phyloP scores from a whole-genome alignment of 2,113 vertebrate genomes.

The Rhinoptilus africanus region DNA sequence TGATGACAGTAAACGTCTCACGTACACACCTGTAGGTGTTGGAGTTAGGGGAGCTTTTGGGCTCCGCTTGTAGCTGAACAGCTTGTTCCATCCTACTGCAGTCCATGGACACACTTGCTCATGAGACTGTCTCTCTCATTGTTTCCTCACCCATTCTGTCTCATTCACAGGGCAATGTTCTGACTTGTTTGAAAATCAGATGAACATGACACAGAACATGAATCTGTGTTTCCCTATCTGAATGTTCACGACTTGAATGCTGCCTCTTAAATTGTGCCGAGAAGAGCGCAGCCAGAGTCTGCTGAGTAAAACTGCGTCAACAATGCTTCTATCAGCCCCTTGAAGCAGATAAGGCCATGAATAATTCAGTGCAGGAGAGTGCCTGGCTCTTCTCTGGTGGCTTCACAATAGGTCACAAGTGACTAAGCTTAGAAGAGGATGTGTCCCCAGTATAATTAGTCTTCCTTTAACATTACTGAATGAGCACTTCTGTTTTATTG shows the following conservation, averaged over 20 bases:
- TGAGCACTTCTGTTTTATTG: conserved; percentile 66
- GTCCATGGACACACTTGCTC: neutral
- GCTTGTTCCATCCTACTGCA: neutral
- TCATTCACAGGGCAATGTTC: neutral
- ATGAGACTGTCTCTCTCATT: neutral
- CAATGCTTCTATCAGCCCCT: neutral
- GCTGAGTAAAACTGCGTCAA: conserved; percentile 2
- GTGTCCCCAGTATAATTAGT: conserved; percentile 61
- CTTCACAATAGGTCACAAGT: conserved; percentile 45
- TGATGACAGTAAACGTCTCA: neutral
- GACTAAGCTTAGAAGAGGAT: conserved; percentile 57
- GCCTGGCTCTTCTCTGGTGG: conserved; percentile 23
- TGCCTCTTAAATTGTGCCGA: neutral
- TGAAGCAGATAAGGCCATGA: conserved; percentile 12
- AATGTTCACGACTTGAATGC: neutral
- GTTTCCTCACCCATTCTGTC: neutral
- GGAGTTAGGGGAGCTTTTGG: neutral
- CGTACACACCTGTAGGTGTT: neutral
- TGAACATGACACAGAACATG: neutral
- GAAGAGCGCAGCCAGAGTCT: neutral
- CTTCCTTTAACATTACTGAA: conserved; percentile 64
- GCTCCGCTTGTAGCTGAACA: neutral
- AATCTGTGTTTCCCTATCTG: neutral
- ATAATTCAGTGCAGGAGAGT: conserved; percentile 48
- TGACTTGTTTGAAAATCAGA: neutral